These are phyloP conservation scores for Acomys russatus DNA, from an alignment of 2,797 vertebrate species.

Conservation along the genomic window DNA sequence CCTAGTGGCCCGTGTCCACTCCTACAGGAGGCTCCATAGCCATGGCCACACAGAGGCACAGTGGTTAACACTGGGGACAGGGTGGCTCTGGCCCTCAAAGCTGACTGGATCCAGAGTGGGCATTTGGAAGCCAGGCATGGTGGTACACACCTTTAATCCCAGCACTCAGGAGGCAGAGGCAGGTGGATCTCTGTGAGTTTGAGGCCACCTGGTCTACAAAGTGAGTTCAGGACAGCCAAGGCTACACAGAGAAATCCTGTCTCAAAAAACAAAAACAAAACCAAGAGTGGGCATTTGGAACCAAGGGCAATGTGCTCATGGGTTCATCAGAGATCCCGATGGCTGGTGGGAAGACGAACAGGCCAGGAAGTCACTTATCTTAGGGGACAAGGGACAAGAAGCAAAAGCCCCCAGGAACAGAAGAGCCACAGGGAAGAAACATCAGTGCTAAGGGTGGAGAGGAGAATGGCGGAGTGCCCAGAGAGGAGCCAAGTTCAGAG, in stretches of 20 bases:
- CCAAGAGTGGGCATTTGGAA: background rate
- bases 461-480: background rate
- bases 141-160: too few species aligned
- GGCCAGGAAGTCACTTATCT: background rate
- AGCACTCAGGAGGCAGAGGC: too few species aligned
- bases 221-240: too few species aligned
- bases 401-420: background rate
- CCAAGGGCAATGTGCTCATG: background rate
- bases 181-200: too few species aligned
- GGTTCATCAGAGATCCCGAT: background rate
- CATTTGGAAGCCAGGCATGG: too few species aligned
- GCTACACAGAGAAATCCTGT: too few species aligned
- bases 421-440: background rate
- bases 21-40: background rate
- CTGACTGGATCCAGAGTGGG: background rate
- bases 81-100: background rate
- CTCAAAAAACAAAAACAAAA: too few species aligned
- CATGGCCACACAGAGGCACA: background rate
- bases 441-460: background rate
- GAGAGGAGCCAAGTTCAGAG: background rate
- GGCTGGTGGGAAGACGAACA: background rate
- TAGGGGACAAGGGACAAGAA: background rate
- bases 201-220: too few species aligned
- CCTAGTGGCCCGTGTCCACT: background rate
- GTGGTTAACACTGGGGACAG: background rate